A percentile compares a stretch with the other conserved stretches of the same genome.
These are phyloP conservation scores for Drosophila baimaii DNA, from an alignment of 1,140 invertebrate genomes.

Conservation along the genomic window DNA sequence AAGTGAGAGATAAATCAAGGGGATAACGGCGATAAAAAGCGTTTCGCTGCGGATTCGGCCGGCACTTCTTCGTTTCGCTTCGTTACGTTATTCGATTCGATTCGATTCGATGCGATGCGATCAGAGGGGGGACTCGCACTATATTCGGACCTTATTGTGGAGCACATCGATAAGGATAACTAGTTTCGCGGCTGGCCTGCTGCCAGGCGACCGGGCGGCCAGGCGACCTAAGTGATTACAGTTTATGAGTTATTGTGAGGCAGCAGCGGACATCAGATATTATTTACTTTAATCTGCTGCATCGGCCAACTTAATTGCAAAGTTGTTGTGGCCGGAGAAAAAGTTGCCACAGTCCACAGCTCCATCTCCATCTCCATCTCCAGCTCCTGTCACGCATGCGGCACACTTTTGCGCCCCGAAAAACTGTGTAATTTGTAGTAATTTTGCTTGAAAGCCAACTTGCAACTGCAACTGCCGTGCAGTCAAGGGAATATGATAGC, in stretches of 20 bases:
- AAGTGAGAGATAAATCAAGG: constrained; percentile 77
- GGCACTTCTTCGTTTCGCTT: constrained; percentile 17
- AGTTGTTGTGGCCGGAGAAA: constrained; percentile 45
- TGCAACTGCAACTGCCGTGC: constrained; percentile 15
- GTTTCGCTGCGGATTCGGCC: constrained; percentile 40
- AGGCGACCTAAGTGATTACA: constrained; percentile 71
- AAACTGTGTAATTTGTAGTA: constrained; percentile 80
- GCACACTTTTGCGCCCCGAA: constrained; percentile 79
- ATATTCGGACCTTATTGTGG: constrained; percentile 1
- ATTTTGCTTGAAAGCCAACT: constrained; percentile 60
- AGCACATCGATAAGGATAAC: constrained; percentile 66
- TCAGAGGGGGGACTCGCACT: constrained; percentile 20
- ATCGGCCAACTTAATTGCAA: constrained; percentile 77
- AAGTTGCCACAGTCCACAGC: constrained; percentile 30
- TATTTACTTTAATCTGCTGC: constrained; percentile 80
- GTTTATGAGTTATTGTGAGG: constrained; percentile 74
- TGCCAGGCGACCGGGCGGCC: constrained; percentile 26
- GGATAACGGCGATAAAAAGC: constrained; percentile 75
- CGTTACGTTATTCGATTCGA: constrained; percentile 25
- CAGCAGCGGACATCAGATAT: constrained; percentile 59
- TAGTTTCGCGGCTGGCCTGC: constrained; percentile 52
- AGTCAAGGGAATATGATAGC: constrained; percentile 37
- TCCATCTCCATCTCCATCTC: neutral
- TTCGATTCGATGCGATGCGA: constrained; percentile 24
- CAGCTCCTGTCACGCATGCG: constrained; percentile 69